A percentile compares a stretch with the other conserved stretches of the same genome.
phyloP scores from a whole-genome alignment of 2,797 vertebrate genomes.

The Acrossocheilus wenchowensis region DNA sequence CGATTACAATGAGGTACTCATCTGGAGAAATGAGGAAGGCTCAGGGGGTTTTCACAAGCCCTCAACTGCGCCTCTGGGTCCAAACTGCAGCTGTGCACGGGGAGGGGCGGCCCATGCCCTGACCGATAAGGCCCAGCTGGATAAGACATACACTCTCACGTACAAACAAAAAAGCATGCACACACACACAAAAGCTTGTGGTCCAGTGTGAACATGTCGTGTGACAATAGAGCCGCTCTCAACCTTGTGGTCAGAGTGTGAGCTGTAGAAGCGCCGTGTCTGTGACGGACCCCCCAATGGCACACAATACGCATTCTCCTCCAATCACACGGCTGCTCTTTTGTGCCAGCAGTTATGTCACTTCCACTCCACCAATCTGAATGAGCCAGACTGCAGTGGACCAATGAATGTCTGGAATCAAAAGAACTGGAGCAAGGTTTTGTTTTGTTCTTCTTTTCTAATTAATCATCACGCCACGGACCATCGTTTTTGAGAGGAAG shows the following conservation, averaged over 20 bases:
- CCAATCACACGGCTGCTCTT: slow-evolving; percentile 47
- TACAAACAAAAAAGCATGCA: slow-evolving; percentile 11
- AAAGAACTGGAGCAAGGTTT: slow-evolving; percentile 46
- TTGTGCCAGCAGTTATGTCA: slow-evolving; percentile 49
- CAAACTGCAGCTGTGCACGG: slow-evolving; percentile 44
- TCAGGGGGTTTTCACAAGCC: slow-evolving; percentile 46
- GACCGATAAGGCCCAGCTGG: slow-evolving; percentile 49
- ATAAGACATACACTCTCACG: slow-evolving; percentile 45
- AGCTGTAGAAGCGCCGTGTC: slow-evolving; percentile 1
- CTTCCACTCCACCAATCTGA: slow-evolving; percentile 53
- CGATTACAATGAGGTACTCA: slow-evolving; percentile 49
- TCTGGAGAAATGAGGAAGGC: slow-evolving; percentile 48
- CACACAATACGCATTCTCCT: slow-evolving; percentile 37
- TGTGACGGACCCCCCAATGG: slow-evolving; percentile 13
- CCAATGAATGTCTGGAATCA: slow-evolving; percentile 34
- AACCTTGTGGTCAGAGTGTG: slow-evolving; percentile 20
- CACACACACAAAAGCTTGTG: slow-evolving; percentile 28
- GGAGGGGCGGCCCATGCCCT: slow-evolving; percentile 45
- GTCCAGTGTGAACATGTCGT: slow-evolving; percentile 35
- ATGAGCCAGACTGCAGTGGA: slow-evolving; percentile 29
- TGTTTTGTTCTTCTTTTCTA: slow-evolving; percentile 44
- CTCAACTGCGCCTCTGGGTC: slow-evolving; percentile 49
- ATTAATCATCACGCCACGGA: slow-evolving; percentile 51
- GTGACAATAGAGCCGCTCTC: slow-evolving; percentile 47
- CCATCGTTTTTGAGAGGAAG: slow-evolving; percentile 40